These are phyloP conservation scores for Cacatua alba DNA, from an alignment of 2,113 vertebrate species.

Conservation along the genomic window DNA sequence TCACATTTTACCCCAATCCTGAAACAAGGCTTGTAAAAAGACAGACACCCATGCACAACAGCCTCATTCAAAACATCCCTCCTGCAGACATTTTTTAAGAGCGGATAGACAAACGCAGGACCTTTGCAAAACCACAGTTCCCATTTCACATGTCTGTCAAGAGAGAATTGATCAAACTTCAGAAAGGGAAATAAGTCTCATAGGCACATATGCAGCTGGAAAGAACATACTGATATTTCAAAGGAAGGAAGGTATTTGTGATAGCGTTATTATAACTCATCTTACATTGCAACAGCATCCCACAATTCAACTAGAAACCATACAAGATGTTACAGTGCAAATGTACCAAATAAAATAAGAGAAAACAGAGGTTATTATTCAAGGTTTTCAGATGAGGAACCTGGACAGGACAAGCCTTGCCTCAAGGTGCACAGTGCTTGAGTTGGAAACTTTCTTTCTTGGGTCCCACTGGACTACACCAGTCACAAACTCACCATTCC, in stretches of 20 bases:
- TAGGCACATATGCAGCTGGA: neutral
- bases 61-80: neutral
- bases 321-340: neutral
- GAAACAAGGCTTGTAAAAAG: neutral
- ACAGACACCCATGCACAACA: neutral
- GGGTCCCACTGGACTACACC: neutral
- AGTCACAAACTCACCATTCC: neutral
- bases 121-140: neutral
- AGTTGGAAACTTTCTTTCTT: neutral
- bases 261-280: neutral
- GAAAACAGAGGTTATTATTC: neutral
- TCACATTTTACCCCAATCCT: neutral
- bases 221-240: neutral
- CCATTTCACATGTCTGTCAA: neutral
- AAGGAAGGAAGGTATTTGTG: neutral
- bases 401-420: neutral
- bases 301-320: neutral
- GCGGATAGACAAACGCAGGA: rapidly evolving
- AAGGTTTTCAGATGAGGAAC: neutral
- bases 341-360: neutral
- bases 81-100: neutral
- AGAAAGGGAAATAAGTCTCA: neutral
- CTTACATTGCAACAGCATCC: neutral
- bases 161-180: neutral
- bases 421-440: neutral